phyloP scores from a whole-genome alignment of 2,888 invertebrate genomes.

The Sericinus montela region DNA sequence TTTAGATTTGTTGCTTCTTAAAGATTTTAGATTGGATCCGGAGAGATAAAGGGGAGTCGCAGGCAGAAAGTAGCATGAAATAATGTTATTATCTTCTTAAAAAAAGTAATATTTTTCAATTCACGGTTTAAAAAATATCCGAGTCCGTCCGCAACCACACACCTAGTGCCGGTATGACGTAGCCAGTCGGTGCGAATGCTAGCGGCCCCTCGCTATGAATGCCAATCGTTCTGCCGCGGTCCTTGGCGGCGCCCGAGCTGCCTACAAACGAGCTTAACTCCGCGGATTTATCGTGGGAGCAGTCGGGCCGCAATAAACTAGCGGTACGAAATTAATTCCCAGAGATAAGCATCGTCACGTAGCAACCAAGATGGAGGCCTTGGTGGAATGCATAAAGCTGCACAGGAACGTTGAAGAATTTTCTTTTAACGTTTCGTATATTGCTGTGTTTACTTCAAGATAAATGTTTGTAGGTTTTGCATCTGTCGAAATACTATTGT shows the following conservation, averaged over 20 bases:
- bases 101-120: too few relatives aligned
- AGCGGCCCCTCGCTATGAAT: slow-evolving; percentile 2
- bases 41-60: too few relatives aligned
- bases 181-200: not conserved
- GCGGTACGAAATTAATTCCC: slow-evolving; percentile 12
- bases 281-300: slow-evolving; percentile 22
- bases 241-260: slow-evolving; percentile 50
- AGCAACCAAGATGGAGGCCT: not conserved
- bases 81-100: too few relatives aligned
- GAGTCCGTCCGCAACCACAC: slow-evolving; percentile 9
- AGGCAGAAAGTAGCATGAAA: too few relatives aligned
- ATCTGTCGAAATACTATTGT: too few relatives aligned
- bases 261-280: slow-evolving; percentile 37
- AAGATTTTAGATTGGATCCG: too few relatives aligned
- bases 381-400: not conserved
- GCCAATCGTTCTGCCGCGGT: not conserved
- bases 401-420: too few relatives aligned
- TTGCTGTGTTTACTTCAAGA: too few relatives aligned
- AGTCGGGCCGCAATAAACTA: slow-evolving; percentile 1
- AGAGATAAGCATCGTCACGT: slow-evolving; percentile 13
- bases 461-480: too few relatives aligned
- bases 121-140: too few relatives aligned
- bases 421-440: too few relatives aligned
- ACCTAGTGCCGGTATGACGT: slow-evolving; percentile 3
- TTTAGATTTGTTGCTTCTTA: too few relatives aligned